Base-by-base conservation (phyloP, 2,113 vertebrate genomes). In the Gobiocypris rarus region DNA sequence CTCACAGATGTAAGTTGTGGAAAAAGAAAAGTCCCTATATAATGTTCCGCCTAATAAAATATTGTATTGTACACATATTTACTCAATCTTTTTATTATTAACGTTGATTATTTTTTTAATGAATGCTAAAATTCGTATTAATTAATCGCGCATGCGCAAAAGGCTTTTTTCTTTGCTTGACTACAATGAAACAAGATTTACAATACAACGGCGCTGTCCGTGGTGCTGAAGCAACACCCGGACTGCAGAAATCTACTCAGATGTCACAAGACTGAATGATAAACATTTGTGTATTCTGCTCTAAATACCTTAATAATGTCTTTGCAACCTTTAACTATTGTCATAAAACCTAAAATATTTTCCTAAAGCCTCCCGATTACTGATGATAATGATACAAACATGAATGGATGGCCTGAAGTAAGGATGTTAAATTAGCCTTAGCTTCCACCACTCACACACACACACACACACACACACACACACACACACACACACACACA, bases 1-100 rank as follows among this genome's bases (percentile, higher is more conserved):
- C 92, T 94, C 93, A 95, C 93, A 89, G 93, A 93, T 95, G 94
- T 95, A 94, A 91, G 92, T 94, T 95, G 94, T 95, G 93, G 91
- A 94, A 94, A 93, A 92, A 92, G 63, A 88, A 92, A 86, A 93
- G 93, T 91, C 91, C 92, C 89, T 92, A 93, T 94, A 94, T 95
- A 87, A 88, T 89, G 93, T 94, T 92, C 92, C 91, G 92, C 93
- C 91, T 91, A 95, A 95, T 94, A 94, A 95, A 84, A 93, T 94
- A 94, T 94, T 95, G 94, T 95, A 94, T 93, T 94, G 94, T 93
- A 93, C 89, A 93, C 87, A 87, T 90, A 91, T 92, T 90, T 89
- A 92, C 79, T 94, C 91, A 87, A 85, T 89, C 89, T 89, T 91
- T 90, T 81, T 67, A 52, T 52, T 69, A 67, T 38, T 52, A 63